phyloP scores from a whole-genome alignment of 30 jellyfish, hydroid and myxozoan genomes.

The Phacellophora camtschatica region DNA sequence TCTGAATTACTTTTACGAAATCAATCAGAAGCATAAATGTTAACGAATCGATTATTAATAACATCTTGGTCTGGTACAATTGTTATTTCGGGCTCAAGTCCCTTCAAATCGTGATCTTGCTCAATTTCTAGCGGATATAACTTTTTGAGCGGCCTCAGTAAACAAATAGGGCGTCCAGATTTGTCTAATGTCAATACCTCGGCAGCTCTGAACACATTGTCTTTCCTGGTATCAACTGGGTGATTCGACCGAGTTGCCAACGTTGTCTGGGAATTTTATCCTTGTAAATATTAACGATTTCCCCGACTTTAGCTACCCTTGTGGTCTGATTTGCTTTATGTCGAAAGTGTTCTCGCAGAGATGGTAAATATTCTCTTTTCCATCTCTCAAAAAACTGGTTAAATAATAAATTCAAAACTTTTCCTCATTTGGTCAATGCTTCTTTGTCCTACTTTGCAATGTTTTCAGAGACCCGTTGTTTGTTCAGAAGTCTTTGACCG shows the following conservation, averaged over 20 bases:
- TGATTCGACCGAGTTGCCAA: neutral
- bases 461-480: neutral
- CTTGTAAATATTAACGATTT: neutral
- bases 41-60: too few relatives aligned
- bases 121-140: neutral
- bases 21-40: too few relatives aligned
- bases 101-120: neutral
- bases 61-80: neutral
- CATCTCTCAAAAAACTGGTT: slow-evolving; percentile 9
- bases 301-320: neutral
- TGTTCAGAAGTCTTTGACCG: slow-evolving; percentile 13
- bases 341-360: slow-evolving; percentile 19
- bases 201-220: neutral
- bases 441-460: neutral
- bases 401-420: neutral
- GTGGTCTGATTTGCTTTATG: neutral
- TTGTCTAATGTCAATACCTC: neutral
- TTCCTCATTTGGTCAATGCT: slow-evolving; percentile 3
- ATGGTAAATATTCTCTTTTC: slow-evolving; percentile 23
- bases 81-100: neutral
- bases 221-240: neutral
- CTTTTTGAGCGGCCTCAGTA: neutral
- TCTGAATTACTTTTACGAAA: too few relatives aligned
- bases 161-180: neutral
- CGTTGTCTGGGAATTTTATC: neutral